Evolutionary conservation across 2,888 invertebrate genomes (phyloP).

Genomic region (Andrena trimmerana): DNA sequence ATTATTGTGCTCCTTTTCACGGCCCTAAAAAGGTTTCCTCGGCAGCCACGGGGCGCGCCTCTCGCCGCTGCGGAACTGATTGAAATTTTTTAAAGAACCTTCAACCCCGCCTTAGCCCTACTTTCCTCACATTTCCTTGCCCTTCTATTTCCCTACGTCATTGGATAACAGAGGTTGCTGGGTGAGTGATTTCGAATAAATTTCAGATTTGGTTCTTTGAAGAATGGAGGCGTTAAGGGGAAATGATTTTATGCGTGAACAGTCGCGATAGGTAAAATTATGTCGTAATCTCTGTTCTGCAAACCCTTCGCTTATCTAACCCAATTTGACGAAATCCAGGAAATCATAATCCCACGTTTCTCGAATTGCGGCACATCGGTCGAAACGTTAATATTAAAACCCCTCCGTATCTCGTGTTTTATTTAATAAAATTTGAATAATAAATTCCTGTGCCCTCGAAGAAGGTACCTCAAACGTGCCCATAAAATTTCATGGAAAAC

Average conservation of each 20-base stretch:
- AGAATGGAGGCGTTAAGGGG: no score
- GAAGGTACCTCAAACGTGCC: neutral
- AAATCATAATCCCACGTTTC: neutral
- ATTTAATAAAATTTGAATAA: neutral
- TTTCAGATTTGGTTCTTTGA: no score
- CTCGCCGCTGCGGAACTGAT: conserved; percentile 50
- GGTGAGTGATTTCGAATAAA: neutral
- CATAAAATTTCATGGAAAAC: neutral
- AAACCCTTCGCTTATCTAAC: neutral
- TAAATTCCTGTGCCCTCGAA: neutral
- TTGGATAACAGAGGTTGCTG: conserved; percentile 40
- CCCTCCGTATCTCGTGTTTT: neutral
- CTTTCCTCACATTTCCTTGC: no score
- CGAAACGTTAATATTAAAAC: neutral
- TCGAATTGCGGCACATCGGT: neutral
- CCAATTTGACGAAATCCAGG: neutral
- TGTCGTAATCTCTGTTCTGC: neutral
- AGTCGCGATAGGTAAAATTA: no score
- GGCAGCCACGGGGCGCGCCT: conserved; percentile 27
- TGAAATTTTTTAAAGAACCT: conserved; percentile 58
- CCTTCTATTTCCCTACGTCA: conserved; percentile 1
- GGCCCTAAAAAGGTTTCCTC: conserved; percentile 57
- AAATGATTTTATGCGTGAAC: no score
- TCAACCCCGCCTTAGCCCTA: neutral
- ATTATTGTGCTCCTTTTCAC: conserved; percentile 65